Percentiles rank a stretch among this genome's conserved stretches.
Conservation (phyloP, 2,888 invertebrate genomes). For the Thera britannica region DNA sequence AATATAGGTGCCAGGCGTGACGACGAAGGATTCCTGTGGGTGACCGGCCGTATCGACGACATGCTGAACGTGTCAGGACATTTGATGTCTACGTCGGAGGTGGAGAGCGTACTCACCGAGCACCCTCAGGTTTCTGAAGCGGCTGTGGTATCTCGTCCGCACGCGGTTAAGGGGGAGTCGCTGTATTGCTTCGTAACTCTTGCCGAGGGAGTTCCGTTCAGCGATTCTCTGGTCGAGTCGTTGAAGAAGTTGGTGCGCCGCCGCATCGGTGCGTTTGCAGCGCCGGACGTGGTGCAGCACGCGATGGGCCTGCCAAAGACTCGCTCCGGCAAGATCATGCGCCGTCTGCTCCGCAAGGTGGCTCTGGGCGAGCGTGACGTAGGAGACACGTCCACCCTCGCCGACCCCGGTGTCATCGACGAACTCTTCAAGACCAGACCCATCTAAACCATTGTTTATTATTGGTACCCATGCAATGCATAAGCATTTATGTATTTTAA, state of each 20-base stretch:
- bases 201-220: slow-evolving; percentile 90
- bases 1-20: slow-evolving; percentile 93
- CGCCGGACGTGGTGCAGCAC: slow-evolving; percentile 96
- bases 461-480: slow-evolving; percentile 3
- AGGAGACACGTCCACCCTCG: slow-evolving; percentile 97
- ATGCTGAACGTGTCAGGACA: slow-evolving; percentile 99
- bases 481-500: slow-evolving; percentile 21
- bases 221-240: slow-evolving; percentile 88
- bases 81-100: slow-evolving; percentile 98
- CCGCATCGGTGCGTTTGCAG: slow-evolving; percentile 97
- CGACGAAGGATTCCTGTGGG: slow-evolving; percentile 97
- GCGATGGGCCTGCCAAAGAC: slow-evolving; percentile 98
- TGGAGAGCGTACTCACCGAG: slow-evolving; percentile 92
- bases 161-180: slow-evolving; percentile 97
- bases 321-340: slow-evolving; percentile 99
- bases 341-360: slow-evolving; percentile 96
- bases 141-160: slow-evolving; percentile 97
- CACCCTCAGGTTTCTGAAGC: slow-evolving; percentile 94
- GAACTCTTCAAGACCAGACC: slow-evolving; percentile 90
- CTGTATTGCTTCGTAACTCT: slow-evolving; percentile 98
- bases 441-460: slow-evolving; percentile 28
- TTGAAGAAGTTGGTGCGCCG: slow-evolving; percentile 92
- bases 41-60: slow-evolving; percentile 98
- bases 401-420: slow-evolving; percentile 95
- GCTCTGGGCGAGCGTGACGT: slow-evolving; percentile 95